Conservation (phyloP, 2,797 vertebrate species). For the Macrochelys suwanniensis region DNA sequence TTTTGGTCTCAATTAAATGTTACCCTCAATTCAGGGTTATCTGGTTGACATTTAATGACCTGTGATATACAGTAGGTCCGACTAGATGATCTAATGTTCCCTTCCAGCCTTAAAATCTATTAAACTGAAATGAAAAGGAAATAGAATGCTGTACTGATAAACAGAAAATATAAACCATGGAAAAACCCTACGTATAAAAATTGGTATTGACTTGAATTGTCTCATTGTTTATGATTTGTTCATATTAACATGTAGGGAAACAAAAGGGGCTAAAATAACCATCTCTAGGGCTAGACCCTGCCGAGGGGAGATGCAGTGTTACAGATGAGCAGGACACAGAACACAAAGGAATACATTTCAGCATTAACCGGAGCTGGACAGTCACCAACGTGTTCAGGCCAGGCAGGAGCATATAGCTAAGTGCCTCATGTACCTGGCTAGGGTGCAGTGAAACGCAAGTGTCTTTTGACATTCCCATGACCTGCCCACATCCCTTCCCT, state of each 20-base stretch:
- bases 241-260: rapidly evolving
- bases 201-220: rapidly evolving
- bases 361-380: neutral
- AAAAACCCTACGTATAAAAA: no score
- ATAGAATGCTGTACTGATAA: neutral
- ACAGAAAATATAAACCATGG: neutral
- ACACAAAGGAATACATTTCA: neutral
- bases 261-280: rapidly evolving
- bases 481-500: no score
- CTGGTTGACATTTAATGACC: no score
- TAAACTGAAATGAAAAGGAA: no score
- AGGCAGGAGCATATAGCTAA: neutral
- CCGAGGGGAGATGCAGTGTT: rapidly evolving
- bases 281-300: rapidly evolving
- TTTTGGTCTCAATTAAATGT: no score
- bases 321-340: neutral
- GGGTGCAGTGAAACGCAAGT: neutral
- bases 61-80: no score
- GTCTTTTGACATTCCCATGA: neutral
- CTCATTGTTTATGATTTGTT: rapidly evolving
- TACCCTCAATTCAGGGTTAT: no score
- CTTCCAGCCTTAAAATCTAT: no score
- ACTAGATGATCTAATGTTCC: no score
- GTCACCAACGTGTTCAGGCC: neutral
- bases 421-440: neutral